Evolutionary conservation across 2,888 invertebrate genomes (phyloP).

Genomic region (Lepetodrilus schrolli): DNA sequence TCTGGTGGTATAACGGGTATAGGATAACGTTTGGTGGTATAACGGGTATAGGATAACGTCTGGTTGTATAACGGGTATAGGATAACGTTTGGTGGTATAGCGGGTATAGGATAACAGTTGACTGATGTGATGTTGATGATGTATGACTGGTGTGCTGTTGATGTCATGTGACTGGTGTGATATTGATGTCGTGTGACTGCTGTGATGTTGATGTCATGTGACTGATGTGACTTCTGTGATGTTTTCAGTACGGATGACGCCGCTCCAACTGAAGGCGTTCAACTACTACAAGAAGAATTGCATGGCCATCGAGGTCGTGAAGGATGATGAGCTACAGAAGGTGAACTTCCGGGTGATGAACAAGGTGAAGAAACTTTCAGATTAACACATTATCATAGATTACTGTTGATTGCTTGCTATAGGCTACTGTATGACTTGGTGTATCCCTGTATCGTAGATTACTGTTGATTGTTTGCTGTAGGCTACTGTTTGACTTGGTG

Average conservation of each 20-base stretch:
- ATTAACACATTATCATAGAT: constrained; percentile 53
- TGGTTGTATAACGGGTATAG: too few relatives aligned
- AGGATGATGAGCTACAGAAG: constrained; percentile 73
- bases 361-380: constrained; percentile 69
- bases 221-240: neutral
- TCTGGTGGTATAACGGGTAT: too few relatives aligned
- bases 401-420: neutral
- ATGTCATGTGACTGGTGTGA: too few relatives aligned
- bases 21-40: too few relatives aligned
- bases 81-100: too few relatives aligned
- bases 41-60: too few relatives aligned
- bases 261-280: constrained; percentile 68
- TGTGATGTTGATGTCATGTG: neutral
- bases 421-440: constrained; percentile 63
- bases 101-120: too few relatives aligned
- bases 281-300: constrained; percentile 73
- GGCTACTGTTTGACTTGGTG: neutral
- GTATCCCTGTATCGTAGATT: constrained; percentile 53
- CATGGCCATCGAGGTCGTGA: constrained; percentile 73
- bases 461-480: neutral
- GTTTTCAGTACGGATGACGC: constrained; percentile 63
- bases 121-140: too few relatives aligned
- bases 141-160: too few relatives aligned
- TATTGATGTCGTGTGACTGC: neutral
- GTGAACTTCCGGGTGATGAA: constrained; percentile 74